A percentile compares a stretch with the other conserved stretches of the same genome.
Conservation (phyloP, 2,888 invertebrate species). For the Phortica magna region DNA sequence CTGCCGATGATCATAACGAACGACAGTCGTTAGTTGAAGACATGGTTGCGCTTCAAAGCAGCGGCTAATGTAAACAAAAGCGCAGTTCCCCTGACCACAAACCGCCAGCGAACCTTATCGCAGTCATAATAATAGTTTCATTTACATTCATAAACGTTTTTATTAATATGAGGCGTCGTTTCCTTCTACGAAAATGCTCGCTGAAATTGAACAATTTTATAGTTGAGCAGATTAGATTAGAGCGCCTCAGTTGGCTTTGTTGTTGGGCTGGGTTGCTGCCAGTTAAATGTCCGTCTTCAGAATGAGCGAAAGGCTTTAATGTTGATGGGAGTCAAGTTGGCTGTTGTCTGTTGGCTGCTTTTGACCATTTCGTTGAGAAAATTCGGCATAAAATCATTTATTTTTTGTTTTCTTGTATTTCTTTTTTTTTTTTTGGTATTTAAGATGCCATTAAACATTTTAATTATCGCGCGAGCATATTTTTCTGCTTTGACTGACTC, state of each 20-base stretch:
- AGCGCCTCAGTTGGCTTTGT: not conserved
- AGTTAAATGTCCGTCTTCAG: not conserved
- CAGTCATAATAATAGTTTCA: slow-evolving; percentile 39
- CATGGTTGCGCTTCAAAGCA: not conserved
- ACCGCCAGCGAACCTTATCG: no score
- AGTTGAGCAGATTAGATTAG: slow-evolving; percentile 66
- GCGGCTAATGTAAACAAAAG: not conserved
- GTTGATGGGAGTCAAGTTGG: slow-evolving; percentile 49
- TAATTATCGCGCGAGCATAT: slow-evolving; percentile 61
- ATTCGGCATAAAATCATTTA: slow-evolving; percentile 69
- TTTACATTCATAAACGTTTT: slow-evolving; percentile 47
- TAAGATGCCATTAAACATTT: slow-evolving; percentile 70
- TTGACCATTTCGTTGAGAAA: slow-evolving; percentile 41
- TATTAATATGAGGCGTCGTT: slow-evolving; percentile 41
- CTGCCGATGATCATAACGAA: slow-evolving; percentile 3
- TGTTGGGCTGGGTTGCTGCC: not conserved
- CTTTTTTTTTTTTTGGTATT: slow-evolving; percentile 32
- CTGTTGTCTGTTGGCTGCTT: slow-evolving; percentile 35
- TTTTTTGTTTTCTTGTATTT: not conserved
- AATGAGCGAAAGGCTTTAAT: not conserved
- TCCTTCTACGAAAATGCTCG: slow-evolving; percentile 61
- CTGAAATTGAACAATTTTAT: slow-evolving; percentile 60
- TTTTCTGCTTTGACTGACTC: not conserved
- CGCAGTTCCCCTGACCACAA: not conserved
- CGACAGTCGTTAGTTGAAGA: not conserved